Base-by-base conservation (phyloP, 1,140 invertebrate species). In the Trichonephila clavata region DNA sequence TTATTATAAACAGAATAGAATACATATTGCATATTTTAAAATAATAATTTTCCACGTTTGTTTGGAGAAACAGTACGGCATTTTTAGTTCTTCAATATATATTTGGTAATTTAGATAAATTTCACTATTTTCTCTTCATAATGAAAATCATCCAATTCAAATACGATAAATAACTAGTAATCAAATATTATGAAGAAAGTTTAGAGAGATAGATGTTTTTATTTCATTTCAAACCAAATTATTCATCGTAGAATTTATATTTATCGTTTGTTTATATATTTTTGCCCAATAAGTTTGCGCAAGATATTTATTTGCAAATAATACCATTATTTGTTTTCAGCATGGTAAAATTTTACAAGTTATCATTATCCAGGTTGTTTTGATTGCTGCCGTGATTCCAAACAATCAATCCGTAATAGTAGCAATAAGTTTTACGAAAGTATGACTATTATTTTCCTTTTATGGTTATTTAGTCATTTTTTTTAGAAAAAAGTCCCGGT, bases 1-100 rank as follows among this genome's bases (percentile, higher is more conserved):
- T 10, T 39, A 77, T 77, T 39, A 77, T 16, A 39, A 77, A 77
- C 27, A 2, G 27, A 77, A 77, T 32, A 20, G 71, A 39, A 77
- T 20, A 77, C 71, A 18, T 20, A 77, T 39, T 77, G 71, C 71
- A 77, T 77, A 77, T 39, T 77, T 77, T 39, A 77, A 77, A 77
- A 39, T 32, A 77, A 77, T 24, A 6, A 18, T 32, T 77, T 77
- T 77, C 4, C 32, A 7, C 24, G 4, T 18, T 77, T 77, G 71
- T 77, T 77, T 77, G 27, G 27, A 4, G 32, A 39, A 39, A 71
- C 14, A 5, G 27, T 16, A 2, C 16, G 32, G 0, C 14, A 20
- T 39, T 77, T 39, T 32, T 39, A 5, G 27, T 32, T 27, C 27
- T 18, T 5, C 1, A 4, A 3, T 7, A n/a, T 14, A 50, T 50